Evolutionary conservation across 2,113 vertebrate genomes (phyloP), one percentile per base, ranked within the genome.

Genomic region (Ailuropoda melanoleuca): DNA sequence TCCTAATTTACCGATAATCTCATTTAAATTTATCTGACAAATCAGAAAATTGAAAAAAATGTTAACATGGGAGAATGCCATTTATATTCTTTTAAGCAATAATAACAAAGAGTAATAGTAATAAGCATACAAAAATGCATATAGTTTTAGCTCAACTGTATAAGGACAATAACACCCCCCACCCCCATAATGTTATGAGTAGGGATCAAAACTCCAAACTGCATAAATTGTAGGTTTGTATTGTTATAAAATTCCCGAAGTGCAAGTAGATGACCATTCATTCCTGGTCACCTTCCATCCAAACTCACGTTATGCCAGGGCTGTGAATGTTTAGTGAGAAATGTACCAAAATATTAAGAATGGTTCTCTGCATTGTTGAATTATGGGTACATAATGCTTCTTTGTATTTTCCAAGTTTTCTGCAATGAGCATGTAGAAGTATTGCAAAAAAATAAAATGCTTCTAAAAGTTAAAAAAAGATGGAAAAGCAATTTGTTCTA

Each of bases 1-100:
- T 68, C 66, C 66, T 68, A 53, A 72, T 80, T 70, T 88, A 43
- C 53, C 77, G 39, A 68, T 58, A 83, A 26, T 81, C 39, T 94
- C 26, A 80, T 96, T 91, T 90, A 77, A 97, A 90, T 9, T 8
- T 72, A 48, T 86, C 50, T 55, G 88, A 89, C 39, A 94, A 62
- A 89, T 86, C 68, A 82, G n/a, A 75, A 86, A 94, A 60, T 81
- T 37, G 58, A 43, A 4, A 39, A 46, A 78, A 43, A 70, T 26
- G 19, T 94, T 55, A 74, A 55, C 8, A 1, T 84, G 48, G 81
- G 77, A 39, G 12, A 74, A 84, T 58, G 58, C 55, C 37, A 3
- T 86, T 58, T 15, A 24, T 80, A 75, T 80, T 88, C 53, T 66
- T 88, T 92, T n/a, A 46, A 93, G 86, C 15, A 72, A 48, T 77